phyloP scores from a whole-genome alignment of 92 coral and sea anemone species.

The Muricea muricata region DNA sequence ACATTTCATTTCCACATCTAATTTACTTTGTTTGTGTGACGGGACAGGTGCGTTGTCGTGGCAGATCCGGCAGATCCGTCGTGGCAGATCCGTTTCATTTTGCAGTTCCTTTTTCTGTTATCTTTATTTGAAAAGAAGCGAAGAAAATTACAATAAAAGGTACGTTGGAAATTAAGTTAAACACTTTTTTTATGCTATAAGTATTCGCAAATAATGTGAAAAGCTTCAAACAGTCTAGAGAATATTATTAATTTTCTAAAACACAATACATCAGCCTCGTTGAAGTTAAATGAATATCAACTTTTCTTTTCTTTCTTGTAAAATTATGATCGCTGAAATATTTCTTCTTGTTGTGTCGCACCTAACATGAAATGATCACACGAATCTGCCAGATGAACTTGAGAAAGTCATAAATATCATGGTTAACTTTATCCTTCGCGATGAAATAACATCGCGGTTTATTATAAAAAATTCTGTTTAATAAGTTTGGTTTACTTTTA shows the following conservation, averaged over 20 bases:
- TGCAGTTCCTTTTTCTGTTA: not conserved
- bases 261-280: not conserved
- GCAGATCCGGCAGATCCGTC: not conserved
- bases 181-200: not conserved
- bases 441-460: too few relatives aligned
- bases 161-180: not conserved
- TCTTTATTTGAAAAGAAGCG: not conserved
- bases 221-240: not conserved
- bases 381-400: too few relatives aligned
- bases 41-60: not conserved
- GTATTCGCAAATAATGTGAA: not conserved
- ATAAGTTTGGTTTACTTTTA: not conserved
- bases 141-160: not conserved
- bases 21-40: not conserved
- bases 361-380: not conserved
- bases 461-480: not conserved
- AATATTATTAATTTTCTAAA: too few relatives aligned
- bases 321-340: not conserved
- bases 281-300: not conserved
- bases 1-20: not conserved
- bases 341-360: not conserved
- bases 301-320: not conserved
- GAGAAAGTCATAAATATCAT: too few relatives aligned
- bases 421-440: too few relatives aligned
- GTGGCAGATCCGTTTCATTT: not conserved